Evolutionary conservation across 2,113 vertebrate species (phyloP), one percentile per base, ranked within the genome.

Genomic region (Acinonyx jubatus): DNA sequence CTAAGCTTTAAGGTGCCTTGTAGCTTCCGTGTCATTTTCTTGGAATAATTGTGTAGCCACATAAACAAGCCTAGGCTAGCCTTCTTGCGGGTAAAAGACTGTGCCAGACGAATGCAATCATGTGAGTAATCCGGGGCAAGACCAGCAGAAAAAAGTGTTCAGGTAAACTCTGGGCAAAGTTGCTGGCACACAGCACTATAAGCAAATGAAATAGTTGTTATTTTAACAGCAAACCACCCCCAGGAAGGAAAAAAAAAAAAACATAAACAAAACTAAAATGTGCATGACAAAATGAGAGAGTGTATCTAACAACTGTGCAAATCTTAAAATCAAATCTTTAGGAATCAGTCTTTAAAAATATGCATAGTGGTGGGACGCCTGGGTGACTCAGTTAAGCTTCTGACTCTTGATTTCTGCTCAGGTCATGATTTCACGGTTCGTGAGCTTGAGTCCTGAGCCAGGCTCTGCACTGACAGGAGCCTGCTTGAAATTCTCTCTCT

Each of bases 221-320:
- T 57, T 91, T 87, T 93, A 89, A 66, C 63, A 48, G 38, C 29
- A 5, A 8, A 79, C 36, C 15, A 50, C 23, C 41, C 29, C 50
- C 66, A 16, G 25, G 5, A 5, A 5, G n/a, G n/a, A 45, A 45
- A 45, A 45, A 45, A 45, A 45, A 45, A 45, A 45, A 38, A 25
- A 12, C 48, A 82, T 68, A 63, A 93, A 73, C 63, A 94, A 93
- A 94, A 91, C 90, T 81, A 69, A 91, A 74, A 96, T 87, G 68
- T 81, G 41, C 68, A 78, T 92, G 52, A 89, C 71, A 92, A 90
- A 95, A 87, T 92, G 61, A 95, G 31, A 55, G 57, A 78, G 71
- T 25, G 45, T 93, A 76, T 65, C 55, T 57, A 97, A 61, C 68
- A 91, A 38, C 61, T 82, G 18, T 50, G 48, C 48, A 95, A 13